A percentile compares a stretch with the other conserved stretches of the same genome.
Evolutionary conservation across 2,888 invertebrate genomes (phyloP).

Genomic region (Polylopha cassiicola): DNA sequence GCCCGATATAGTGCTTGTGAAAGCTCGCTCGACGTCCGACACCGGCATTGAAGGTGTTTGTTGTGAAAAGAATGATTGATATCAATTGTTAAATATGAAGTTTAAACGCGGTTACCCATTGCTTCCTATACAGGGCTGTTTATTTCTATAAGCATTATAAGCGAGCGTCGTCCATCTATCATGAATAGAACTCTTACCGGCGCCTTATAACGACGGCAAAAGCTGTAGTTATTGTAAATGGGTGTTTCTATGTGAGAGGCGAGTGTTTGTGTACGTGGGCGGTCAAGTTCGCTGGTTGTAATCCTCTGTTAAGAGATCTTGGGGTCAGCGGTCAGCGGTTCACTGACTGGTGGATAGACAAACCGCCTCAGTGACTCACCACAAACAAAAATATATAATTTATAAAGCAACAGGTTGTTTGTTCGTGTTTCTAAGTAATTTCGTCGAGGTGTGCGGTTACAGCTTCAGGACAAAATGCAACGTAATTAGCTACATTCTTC

Average conservation of each 20-base stretch:
- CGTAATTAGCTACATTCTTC: slow-evolving; percentile 12
- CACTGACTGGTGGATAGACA: slow-evolving; percentile 45
- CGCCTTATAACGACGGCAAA: slow-evolving; percentile 33
- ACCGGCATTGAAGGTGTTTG: slow-evolving; percentile 33
- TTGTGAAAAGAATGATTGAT: slow-evolving; percentile 46
- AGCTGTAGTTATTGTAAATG: slow-evolving; percentile 28
- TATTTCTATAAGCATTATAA: slow-evolving; percentile 5
- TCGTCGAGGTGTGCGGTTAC: slow-evolving; percentile 47
- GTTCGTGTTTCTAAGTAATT: slow-evolving; percentile 54
- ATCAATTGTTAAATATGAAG: slow-evolving; percentile 33
- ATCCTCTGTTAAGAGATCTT: slow-evolving; percentile 47
- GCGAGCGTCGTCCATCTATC: slow-evolving; percentile 10
- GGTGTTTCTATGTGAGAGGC: slow-evolving; percentile 30
- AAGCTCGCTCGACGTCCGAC: slow-evolving; percentile 39
- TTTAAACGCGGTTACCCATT: slow-evolving; percentile 29
- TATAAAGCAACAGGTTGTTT: slow-evolving; percentile 53
- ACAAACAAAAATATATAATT: slow-evolving; percentile 50
- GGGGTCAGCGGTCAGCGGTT: slow-evolving; percentile 53
- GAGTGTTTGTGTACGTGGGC: slow-evolving; percentile 55
- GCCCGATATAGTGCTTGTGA: slow-evolving; percentile 53
- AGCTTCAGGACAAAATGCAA: slow-evolving; percentile 30
- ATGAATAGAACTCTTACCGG: slow-evolving; percentile 18
- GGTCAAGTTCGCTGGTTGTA: slow-evolving; percentile 64
- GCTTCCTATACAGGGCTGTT: slow-evolving; percentile 26
- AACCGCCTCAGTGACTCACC: slow-evolving; percentile 54